Percentiles rank a stretch among this genome's conserved stretches.
Evolutionary conservation across 2,888 invertebrate species (phyloP).

Genomic region (Pristionchus arcanus): DNA sequence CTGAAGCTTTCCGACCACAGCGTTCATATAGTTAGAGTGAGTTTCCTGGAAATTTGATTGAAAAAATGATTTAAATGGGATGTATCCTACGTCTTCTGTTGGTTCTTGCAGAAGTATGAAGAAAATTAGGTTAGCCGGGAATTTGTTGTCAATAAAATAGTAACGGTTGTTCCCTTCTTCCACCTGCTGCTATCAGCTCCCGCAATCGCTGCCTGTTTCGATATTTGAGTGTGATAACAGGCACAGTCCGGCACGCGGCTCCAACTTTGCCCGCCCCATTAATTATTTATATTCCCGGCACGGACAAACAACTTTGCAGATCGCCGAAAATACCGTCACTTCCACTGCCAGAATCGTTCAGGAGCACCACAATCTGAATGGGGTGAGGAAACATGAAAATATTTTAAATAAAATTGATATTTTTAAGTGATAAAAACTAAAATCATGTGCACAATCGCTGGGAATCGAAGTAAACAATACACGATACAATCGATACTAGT

Average conservation of each 20-base stretch:
- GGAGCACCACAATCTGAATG: constrained; percentile 71
- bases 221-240: background rate
- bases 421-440: background rate
- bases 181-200: background rate
- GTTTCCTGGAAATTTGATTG: background rate
- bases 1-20: constrained; percentile 27
- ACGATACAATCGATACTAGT: background rate
- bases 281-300: background rate
- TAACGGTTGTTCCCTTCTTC: background rate
- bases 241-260: background rate
- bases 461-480: background rate
- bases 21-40: background rate
- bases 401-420: background rate
- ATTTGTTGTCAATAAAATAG: too few relatives aligned
- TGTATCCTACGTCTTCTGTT: too few relatives aligned
- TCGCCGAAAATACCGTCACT: constrained; percentile 57
- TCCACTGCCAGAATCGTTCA: constrained; percentile 68
- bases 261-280: background rate
- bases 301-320: constrained; percentile 26
- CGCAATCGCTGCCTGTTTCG: background rate
- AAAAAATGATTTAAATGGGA: background rate
- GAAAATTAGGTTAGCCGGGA: too few relatives aligned
- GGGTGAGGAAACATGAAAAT: constrained; percentile 58
- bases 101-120: too few relatives aligned
- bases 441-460: background rate